Percentiles rank a stretch among this genome's conserved stretches.
Evolutionary conservation across 2,113 vertebrate species (phyloP).

Genomic region (Dinomys branickii): DNA sequence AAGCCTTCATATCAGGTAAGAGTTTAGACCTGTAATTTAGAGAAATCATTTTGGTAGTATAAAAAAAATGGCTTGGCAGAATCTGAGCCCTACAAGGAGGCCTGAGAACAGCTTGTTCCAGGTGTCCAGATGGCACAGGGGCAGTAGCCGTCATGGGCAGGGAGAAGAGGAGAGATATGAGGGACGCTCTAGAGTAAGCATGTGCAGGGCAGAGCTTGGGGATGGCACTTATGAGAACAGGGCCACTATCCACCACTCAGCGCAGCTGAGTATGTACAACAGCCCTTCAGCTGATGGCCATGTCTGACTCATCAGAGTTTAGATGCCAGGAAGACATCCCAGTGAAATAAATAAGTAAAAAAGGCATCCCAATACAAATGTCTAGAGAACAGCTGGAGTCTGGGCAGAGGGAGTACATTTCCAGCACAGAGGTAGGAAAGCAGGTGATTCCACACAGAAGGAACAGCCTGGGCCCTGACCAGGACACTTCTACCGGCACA

Average conservation of each 20-base stretch:
- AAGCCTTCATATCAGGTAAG: neutral
- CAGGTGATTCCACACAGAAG: neutral
- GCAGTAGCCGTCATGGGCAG: neutral
- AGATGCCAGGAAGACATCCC: neutral
- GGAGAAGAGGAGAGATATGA: neutral
- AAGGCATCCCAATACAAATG: neutral
- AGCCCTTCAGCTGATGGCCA: neutral
- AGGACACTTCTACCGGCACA: neutral
- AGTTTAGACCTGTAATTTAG: neutral
- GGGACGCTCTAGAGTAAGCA: neutral
- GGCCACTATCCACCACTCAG: neutral
- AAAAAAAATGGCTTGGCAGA: neutral
- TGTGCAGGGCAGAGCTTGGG: neutral
- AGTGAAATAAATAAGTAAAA: neutral
- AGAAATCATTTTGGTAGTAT: neutral
- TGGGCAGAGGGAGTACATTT: neutral
- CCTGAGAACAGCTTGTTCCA: neutral
- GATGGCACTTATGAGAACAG: neutral
- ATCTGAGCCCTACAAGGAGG: neutral
- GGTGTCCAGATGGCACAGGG: neutral
- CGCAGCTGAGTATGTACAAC: fast-evolving
- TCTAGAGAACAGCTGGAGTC: neutral
- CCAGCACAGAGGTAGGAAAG: neutral
- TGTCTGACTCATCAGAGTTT: neutral
- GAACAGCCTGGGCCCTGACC: neutral